Evolutionary conservation across 2,797 vertebrate species (phyloP).

Genomic region (Danionella dracula): DNA sequence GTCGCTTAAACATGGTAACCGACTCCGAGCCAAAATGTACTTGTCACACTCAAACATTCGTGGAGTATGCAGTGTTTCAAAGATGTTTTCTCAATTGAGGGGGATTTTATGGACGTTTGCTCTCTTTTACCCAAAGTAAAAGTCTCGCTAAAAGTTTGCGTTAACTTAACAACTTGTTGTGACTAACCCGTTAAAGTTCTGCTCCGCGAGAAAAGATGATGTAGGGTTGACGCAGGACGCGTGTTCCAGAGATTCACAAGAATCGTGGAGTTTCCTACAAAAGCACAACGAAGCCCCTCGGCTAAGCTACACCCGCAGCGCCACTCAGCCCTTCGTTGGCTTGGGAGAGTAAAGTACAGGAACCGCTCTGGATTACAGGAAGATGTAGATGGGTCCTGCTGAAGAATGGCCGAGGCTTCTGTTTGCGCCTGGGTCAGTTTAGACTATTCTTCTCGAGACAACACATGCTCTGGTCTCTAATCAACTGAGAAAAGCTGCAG

Average conservation of each 20-base stretch:
- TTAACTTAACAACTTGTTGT: too few species aligned
- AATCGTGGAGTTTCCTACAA: neutral
- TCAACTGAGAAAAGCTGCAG: constrained; percentile 53
- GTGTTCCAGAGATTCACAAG: neutral
- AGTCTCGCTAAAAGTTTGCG: constrained; percentile 31
- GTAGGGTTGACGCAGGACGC: neutral
- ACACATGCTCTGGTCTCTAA: constrained; percentile 44
- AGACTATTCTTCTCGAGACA: constrained; percentile 9
- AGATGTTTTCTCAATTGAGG: neutral
- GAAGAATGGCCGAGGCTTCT: neutral
- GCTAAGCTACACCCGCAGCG: neutral
- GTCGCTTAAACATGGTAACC: constrained; percentile 53
- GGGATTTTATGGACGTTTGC: neutral
- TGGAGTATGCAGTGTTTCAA: neutral
- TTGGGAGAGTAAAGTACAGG: constrained; percentile 14
- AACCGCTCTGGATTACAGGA: neutral
- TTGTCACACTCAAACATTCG: constrained; percentile 25
- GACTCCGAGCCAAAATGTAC: constrained; percentile 24
- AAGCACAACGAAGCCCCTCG: constrained; percentile 1
- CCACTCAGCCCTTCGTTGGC: neutral
- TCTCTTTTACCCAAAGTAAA: neutral
- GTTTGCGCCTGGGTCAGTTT: constrained; percentile 49
- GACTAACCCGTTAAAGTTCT: neutral
- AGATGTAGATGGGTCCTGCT: neutral
- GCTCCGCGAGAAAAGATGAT: neutral